Base-by-base conservation (phyloP, 1,140 invertebrate species). In the Drosophila insularis region DNA sequence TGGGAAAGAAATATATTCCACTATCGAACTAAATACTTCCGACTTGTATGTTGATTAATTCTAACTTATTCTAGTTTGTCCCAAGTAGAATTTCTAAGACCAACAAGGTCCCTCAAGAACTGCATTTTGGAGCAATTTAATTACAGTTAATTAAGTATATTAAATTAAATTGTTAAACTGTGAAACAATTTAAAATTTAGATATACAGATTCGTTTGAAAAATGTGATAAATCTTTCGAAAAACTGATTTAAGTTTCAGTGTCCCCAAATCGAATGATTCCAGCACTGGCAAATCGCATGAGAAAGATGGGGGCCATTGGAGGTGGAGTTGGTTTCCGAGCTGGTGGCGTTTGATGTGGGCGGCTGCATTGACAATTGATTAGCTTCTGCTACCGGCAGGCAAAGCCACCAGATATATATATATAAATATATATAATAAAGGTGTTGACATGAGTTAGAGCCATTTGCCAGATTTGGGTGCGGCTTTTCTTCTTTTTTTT, bases 331-430 rank as follows among this genome's bases (percentile, higher is more conserved):
- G 43, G 43, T 19, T 50, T 10, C 32, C 32, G 19, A 50, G 17
- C 43, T 50, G 17, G 17, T 50, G 63, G 78, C 84, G 80, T 87
- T 87, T 84, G 80, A 89, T 87, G 84, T 89, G 84, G 84, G 84
- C 84, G 84, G 84, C 80, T 70, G 84, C 84, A 68, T 89, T 87
- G 84, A 87, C 84, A 87, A 87, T 87, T 78, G 84, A 87, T 87
- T 87, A 89, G 82, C 80, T 71, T 50, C 31, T 50, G 61, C 59
- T 43, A 64, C 68, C 62, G 27, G 53, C 35, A 66, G 65, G 63
- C 58, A 50, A 50, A 50, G 58, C 64, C 27, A 46, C 27, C 72
- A 77, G 73, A 65, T 66, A 74, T 27, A 27, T 6, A 27, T 27
- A 23, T 3, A 23, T n/a, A 71, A 72, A 65, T 10, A 65, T 19